Evolutionary conservation across 2,797 vertebrate genomes (phyloP).

Genomic region (Rhinatrema bivittatum): DNA sequence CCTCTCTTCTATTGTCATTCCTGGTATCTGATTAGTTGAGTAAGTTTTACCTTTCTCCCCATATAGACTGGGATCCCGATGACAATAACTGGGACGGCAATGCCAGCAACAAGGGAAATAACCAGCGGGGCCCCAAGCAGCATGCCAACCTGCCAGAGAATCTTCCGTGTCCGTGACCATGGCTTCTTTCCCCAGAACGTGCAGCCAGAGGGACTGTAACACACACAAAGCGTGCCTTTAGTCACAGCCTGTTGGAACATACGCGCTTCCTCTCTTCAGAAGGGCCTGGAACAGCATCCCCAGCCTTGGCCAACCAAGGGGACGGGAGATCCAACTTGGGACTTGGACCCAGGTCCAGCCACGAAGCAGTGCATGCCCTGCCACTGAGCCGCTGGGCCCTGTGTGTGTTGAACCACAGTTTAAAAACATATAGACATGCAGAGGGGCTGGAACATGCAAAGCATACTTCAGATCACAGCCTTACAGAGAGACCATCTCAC

Average conservation of each 20-base stretch:
- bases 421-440: no score
- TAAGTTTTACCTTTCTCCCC: conserved; percentile 71
- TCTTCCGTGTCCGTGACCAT: conserved; percentile 77
- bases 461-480: no score
- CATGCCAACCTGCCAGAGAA: conserved; percentile 85
- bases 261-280: neutral
- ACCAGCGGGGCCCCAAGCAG: conserved; percentile 79
- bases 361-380: no score
- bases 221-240: conserved; percentile 1
- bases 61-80: conserved; percentile 83
- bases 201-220: conserved; percentile 76
- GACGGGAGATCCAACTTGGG: no score
- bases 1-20: no score
- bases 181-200: conserved; percentile 88
- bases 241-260: neutral
- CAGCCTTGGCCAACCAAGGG: no score
- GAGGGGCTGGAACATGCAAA: no score
- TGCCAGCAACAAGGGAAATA: conserved; percentile 76
- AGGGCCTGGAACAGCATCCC: neutral
- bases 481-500: no score
- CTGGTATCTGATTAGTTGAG: neutral
- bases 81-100: conserved; percentile 80
- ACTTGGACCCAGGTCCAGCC: no score
- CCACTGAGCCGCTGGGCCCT: no score
- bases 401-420: no score